Evolutionary conservation across 2,797 vertebrate genomes (phyloP).

Genomic region (Leuciscus waleckii): DNA sequence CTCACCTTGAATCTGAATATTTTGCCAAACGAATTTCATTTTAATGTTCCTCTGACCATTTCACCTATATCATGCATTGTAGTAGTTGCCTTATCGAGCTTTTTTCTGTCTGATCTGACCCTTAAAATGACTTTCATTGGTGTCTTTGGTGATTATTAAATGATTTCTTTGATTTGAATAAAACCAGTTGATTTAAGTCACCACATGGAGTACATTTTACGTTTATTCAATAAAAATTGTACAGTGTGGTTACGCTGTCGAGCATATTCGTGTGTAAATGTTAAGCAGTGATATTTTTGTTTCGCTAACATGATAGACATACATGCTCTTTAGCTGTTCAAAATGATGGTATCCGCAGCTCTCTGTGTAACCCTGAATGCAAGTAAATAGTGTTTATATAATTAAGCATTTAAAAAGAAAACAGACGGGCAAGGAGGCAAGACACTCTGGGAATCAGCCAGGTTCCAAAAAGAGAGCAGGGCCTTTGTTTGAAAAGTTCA

Average conservation of each 20-base stretch:
- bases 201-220: not conserved
- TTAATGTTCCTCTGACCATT: not conserved
- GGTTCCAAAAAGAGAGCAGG: conserved; percentile 58
- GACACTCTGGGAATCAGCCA: conserved; percentile 53
- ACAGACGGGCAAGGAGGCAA: conserved; percentile 53
- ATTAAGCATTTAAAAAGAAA: conserved; percentile 66
- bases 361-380: conserved; percentile 66
- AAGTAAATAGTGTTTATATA: conserved; percentile 69
- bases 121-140: not conserved
- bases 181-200: not conserved
- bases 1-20: conserved; percentile 4
- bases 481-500: conserved; percentile 75
- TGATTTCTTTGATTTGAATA: not conserved
- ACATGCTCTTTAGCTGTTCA: conserved; percentile 59
- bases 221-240: not conserved
- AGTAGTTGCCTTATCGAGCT: not conserved
- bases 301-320: conserved; percentile 57
- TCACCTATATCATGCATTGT: not conserved
- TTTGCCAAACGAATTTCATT: not conserved
- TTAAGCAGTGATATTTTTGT: conserved; percentile 51
- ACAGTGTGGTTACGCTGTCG: not conserved
- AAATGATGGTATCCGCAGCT: conserved; percentile 51
- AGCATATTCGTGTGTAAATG: conserved; percentile 50
- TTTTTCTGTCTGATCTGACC: not conserved
- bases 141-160: not conserved